Evolutionary conservation across 2,888 invertebrate species (phyloP).

Genomic region (Tenodera sinensis): DNA sequence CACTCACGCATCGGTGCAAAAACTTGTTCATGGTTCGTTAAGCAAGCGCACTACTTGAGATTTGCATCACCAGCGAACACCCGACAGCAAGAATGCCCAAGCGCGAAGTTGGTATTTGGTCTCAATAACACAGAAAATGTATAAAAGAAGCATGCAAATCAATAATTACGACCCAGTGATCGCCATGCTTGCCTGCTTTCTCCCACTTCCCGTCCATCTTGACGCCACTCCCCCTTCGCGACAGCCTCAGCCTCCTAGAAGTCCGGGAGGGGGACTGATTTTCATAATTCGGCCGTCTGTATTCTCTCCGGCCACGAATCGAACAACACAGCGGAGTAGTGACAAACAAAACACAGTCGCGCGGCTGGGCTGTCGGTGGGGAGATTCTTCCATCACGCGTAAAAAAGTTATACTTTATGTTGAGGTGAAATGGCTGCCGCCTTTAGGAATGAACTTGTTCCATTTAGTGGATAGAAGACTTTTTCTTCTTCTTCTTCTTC

Average conservation of each 20-base stretch:
- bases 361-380: not conserved
- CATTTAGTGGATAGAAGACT: not conserved
- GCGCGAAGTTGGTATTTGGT: no score
- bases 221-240: constrained; percentile 6
- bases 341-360: constrained; percentile 31
- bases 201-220: constrained; percentile 38
- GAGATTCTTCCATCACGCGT: not conserved
- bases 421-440: not conserved
- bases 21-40: no score
- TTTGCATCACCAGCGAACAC: no score
- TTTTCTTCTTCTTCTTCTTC: not conserved
- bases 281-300: constrained; percentile 61
- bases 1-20: no score
- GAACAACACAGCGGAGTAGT: constrained; percentile 21
- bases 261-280: constrained; percentile 43
- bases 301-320: constrained; percentile 47
- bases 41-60: no score
- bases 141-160: not conserved
- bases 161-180: not conserved
- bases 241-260: constrained; percentile 1
- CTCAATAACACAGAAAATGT: not conserved
- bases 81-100: no score
- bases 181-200: constrained; percentile 33
- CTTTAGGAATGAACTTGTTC: not conserved
- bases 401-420: not conserved